Percentiles rank a stretch among this genome's conserved stretches.
phyloP scores from a whole-genome alignment of 1,140 invertebrate genomes.

The Diachasmimorpha longicaudata region DNA sequence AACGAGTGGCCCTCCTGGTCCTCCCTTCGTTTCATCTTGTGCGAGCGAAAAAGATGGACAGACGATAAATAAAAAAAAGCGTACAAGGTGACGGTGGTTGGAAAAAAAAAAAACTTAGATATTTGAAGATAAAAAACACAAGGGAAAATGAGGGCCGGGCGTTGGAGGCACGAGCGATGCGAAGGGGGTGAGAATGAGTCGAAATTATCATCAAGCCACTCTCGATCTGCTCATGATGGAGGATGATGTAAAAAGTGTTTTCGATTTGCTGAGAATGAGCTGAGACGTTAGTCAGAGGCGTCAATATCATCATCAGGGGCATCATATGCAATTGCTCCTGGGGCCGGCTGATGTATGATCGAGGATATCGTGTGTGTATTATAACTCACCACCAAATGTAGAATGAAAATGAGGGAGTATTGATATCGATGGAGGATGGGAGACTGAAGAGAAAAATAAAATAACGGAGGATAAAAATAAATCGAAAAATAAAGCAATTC shows the following conservation, averaged over 20 bases:
- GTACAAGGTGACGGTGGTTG: too few species aligned
- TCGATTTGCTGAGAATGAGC: constrained; percentile 32
- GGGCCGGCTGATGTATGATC: neutral
- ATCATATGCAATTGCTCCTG: neutral
- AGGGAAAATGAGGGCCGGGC: neutral
- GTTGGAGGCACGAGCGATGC: neutral
- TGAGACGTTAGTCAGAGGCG: neutral
- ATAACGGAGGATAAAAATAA: neutral
- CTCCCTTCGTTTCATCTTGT: neutral
- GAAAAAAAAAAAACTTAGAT: neutral
- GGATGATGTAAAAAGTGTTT: constrained; percentile 11
- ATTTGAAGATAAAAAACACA: constrained; percentile 4
- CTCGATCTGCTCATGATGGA: neutral
- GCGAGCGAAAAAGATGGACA: neutral
- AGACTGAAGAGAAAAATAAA: neutral
- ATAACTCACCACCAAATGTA: neutral
- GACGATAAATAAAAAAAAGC: neutral
- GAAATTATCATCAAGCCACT: constrained; percentile 31
- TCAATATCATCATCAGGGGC: neutral
- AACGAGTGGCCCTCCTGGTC: constrained; percentile 36
- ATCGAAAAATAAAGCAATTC: neutral
- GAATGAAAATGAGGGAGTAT: constrained; percentile 8
- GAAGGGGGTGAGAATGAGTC: neutral
- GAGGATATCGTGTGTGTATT: neutral
- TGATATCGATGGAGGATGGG: neutral